Evolutionary conservation across 2,888 invertebrate species (phyloP), one percentile per base, ranked within the genome.

Genomic region (Epistrophe eligans): DNA sequence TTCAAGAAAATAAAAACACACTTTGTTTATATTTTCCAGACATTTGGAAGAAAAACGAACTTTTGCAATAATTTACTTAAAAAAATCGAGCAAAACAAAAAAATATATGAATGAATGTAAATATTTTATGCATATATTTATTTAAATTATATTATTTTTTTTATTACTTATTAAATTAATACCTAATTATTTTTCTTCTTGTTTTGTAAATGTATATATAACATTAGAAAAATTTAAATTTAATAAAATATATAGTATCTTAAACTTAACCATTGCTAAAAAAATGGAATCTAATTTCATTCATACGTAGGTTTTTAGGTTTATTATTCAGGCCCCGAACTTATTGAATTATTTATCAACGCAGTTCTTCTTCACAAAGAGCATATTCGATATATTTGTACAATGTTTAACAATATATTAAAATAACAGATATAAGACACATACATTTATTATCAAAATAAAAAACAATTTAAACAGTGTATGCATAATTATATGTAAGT

Each of bases 361-460:
- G 52, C 52, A 55, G 52, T 55, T 55, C 32, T 52, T 24, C 52
- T 55, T 55, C 55, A 55, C 17, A 55, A 55, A 32, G 13, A n/a
- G 24, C n/a, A 55, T 13, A 55, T n/a, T n/a, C 15, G n/a, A 55
- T 9, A 55, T 9, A 55, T 55, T 32, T 55, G 28, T 32, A 55
- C 28, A 28, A 55, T 55, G 55, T 55, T 55, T 55, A 55, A 55
- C 4, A 55, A 55, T 55, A 55, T 55, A 55, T 55, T 55, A 55
- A 35, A 35, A 55, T 32, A 55, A n/a, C 55, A 32, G 15, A 28
- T 55, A 55, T 55, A 55, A 55, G 15, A 55, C 15, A 28, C 24
- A 52, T 55, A 28, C 9, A 11, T 52, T 52, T 0, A 55, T 32
- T 55, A 32, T 32, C n/a, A n/a, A 28, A 55, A 55, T 32, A 55